A percentile compares a stretch with the other conserved stretches of the same genome.
Conservation (phyloP, 2,888 invertebrate genomes). For the Epiblema foenella region DNA sequence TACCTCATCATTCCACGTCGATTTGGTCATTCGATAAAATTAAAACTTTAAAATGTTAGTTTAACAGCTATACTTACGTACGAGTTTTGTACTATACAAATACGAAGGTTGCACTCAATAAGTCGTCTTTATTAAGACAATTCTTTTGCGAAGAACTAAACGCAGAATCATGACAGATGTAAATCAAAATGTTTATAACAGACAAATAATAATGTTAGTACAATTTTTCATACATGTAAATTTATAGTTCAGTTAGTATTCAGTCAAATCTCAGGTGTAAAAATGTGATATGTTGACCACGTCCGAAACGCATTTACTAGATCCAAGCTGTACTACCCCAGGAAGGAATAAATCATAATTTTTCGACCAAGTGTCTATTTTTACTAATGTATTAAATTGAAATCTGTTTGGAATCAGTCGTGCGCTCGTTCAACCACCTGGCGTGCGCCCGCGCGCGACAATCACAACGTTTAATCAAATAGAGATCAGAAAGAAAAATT, state of each 20-base stretch:
- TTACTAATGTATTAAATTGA: not conserved
- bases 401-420: not conserved
- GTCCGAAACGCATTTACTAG: not conserved
- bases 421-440: not conserved
- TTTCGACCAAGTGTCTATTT: not conserved
- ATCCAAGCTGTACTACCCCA: not conserved
- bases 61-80: no score
- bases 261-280: not conserved
- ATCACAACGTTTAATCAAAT: not conserved
- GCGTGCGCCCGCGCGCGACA: not conserved
- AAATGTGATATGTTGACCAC: not conserved
- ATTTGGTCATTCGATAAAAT: no score
- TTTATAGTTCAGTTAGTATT: not conserved
- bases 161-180: not conserved
- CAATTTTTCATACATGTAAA: not conserved
- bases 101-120: no score
- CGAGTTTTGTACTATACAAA: no score
- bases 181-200: not conserved
- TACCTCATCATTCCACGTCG: no score
- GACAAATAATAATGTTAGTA: not conserved
- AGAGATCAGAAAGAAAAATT: not conserved
- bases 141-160: not conserved
- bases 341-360: not conserved
- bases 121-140: no score
- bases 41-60: no score